Conservation (phyloP, 2,888 invertebrate species). For the Stenichneumon culpator region DNA sequence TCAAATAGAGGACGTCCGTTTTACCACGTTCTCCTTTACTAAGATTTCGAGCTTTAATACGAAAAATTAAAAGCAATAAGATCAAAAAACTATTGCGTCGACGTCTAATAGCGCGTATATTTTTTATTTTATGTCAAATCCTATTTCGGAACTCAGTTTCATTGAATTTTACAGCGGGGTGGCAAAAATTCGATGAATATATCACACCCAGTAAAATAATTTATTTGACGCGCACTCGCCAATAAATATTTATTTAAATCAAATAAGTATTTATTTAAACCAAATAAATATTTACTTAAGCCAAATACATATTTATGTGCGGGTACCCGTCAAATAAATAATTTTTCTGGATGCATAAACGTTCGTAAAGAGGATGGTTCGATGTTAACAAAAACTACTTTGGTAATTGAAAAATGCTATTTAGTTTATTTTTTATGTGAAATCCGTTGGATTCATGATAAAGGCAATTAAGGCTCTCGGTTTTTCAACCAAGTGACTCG, state of each 20-base stretch:
- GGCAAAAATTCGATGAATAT: background rate
- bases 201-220: background rate
- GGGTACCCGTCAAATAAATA: too few relatives aligned
- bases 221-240: too few relatives aligned
- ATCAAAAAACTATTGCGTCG: background rate
- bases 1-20: background rate
- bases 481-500: background rate
- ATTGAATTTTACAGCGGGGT: background rate
- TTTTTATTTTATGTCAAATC: too few relatives aligned
- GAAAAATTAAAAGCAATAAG: background rate
- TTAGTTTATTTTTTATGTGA: background rate
- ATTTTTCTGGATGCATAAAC: background rate
- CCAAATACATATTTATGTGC: too few relatives aligned
- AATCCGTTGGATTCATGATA: background rate
- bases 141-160: too few relatives aligned
- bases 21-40: background rate
- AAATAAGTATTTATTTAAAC: too few relatives aligned
- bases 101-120: slow-evolving; percentile 21
- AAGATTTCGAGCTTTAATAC: background rate
- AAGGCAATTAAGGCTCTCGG: background rate
- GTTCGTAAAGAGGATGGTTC: background rate
- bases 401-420: background rate
- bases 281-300: too few relatives aligned
- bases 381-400: background rate
- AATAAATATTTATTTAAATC: too few relatives aligned